Evolutionary conservation across 2,888 invertebrate species (phyloP), one percentile per base, ranked within the genome.

Genomic region (Drosophila mimetica): DNA sequence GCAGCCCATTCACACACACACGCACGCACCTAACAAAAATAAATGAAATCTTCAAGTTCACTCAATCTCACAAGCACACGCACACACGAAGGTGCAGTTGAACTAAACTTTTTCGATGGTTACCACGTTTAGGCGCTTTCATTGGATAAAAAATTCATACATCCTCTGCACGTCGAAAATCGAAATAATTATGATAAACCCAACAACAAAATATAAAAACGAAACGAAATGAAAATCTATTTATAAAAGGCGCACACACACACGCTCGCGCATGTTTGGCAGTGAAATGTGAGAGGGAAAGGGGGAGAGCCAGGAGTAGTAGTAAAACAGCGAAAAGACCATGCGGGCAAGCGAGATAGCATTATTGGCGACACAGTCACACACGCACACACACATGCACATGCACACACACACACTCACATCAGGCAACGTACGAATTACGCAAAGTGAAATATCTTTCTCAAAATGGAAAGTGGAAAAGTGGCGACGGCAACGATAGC

Each of bases 371-470:
- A 86, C 79, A 70, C 67, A 60, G 54, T 52, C 64, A 67, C 47
- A 63, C 60, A 73, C 67, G 37, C 55, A 36, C 53, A 74, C 52
- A 36, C 39, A 57, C n/a, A n/a, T n/a, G n/a, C 79, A 70, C 67
- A 60, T 51, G 50, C 64, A 67, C 47, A 63, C 60, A 73, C 67
- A 39, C 55, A 36, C 53, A 74, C 52, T 34, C 39, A 57, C 72
- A 72, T 65, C 74, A 65, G 70, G 66, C 70, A 74, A 70, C 82
- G 81, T 78, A 90, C 79, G 84, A 90, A 90, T 90, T 90, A 90
- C 89, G 90, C 90, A 90, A 90, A 90, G 86, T 86, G 71, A 88
- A 86, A 89, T 82, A 88, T 84, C 80, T 84, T 79, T 60, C 78
- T 85, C 79, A 83, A 90, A 89, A 87, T 84, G 84, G 84, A 88